These are phyloP conservation scores for Palythoa heliodiscus DNA, from an alignment of 92 coral and sea anemone genomes.

Conservation along the genomic window DNA sequence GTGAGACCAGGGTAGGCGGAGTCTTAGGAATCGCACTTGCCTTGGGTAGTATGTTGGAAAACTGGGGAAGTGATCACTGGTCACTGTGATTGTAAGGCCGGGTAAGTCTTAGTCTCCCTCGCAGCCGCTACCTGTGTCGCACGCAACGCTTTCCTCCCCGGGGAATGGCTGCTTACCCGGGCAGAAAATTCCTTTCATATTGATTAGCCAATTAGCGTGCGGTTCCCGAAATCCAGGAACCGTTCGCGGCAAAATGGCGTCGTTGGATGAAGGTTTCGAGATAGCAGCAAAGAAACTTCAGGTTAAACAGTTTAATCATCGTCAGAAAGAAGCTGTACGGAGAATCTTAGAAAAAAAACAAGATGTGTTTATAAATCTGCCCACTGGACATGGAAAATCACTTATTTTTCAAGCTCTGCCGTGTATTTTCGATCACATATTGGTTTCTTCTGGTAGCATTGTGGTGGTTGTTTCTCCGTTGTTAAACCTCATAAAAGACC, in stretches of 20 bases:
- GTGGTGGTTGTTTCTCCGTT: constrained; percentile 40
- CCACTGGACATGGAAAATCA: neutral
- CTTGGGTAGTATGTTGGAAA: constrained; percentile 11
- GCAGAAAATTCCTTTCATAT: no score
- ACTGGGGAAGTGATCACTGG: constrained; percentile 17
- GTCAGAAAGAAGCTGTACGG: neutral
- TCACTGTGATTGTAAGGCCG: constrained; percentile 29
- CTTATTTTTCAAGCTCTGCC: neutral
- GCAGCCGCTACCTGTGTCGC: no score
- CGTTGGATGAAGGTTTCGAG: no score
- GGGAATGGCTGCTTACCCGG: no score
- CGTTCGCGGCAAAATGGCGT: no score
- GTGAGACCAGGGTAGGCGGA: constrained; percentile 71
- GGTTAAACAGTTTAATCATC: no score
- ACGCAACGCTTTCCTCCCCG: no score
- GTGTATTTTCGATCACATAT: neutral
- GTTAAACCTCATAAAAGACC: constrained; percentile 44
- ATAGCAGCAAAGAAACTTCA: no score
- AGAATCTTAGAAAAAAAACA: neutral
- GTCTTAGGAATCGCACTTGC: constrained; percentile 37
- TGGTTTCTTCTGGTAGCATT: neutral
- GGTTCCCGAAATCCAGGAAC: no score
- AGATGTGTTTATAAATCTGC: neutral
- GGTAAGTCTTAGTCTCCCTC: neutral
- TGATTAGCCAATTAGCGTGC: no score